Conservation (phyloP, 1,140 invertebrate genomes). For the Lepidotrigona ventralis region DNA sequence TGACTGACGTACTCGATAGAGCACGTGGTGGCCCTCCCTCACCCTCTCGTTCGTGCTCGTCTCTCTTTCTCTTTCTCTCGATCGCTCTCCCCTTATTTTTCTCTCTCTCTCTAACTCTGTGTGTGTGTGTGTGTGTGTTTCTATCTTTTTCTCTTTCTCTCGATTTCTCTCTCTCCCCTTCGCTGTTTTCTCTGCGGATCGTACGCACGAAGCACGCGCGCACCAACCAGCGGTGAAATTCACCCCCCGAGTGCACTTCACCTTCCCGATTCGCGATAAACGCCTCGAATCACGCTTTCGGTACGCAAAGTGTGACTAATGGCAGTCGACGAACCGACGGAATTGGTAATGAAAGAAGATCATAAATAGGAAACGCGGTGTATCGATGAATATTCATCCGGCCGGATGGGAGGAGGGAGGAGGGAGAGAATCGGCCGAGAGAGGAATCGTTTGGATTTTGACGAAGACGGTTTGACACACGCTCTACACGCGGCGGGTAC, state of each 20-base stretch:
- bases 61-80: slow-evolving; percentile 25
- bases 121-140: too few species aligned
- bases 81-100: slow-evolving; percentile 7
- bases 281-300: slow-evolving; percentile 56
- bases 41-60: slow-evolving; percentile 19
- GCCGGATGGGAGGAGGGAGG: too few species aligned
- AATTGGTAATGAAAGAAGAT: slow-evolving; percentile 62
- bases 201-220: slow-evolving; percentile 57
- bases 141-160: neutral
- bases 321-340: slow-evolving; percentile 56
- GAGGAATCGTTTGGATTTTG: slow-evolving; percentile 29
- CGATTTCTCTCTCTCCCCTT: neutral
- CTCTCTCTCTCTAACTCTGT: slow-evolving; percentile 1
- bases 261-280: slow-evolving; percentile 61
- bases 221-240: slow-evolving; percentile 26
- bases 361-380: slow-evolving; percentile 45
- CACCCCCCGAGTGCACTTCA: slow-evolving; percentile 51
- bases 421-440: neutral
- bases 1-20: slow-evolving; percentile 56
- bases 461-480: slow-evolving; percentile 20
- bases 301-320: slow-evolving; percentile 59
- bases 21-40: slow-evolving; percentile 31
- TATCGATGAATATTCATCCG: slow-evolving; percentile 48
- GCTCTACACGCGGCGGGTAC: neutral
- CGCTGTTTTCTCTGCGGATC: slow-evolving; percentile 9